phyloP scores from a whole-genome alignment of 2,888 invertebrate species.

The Silvanus unidentatus region DNA sequence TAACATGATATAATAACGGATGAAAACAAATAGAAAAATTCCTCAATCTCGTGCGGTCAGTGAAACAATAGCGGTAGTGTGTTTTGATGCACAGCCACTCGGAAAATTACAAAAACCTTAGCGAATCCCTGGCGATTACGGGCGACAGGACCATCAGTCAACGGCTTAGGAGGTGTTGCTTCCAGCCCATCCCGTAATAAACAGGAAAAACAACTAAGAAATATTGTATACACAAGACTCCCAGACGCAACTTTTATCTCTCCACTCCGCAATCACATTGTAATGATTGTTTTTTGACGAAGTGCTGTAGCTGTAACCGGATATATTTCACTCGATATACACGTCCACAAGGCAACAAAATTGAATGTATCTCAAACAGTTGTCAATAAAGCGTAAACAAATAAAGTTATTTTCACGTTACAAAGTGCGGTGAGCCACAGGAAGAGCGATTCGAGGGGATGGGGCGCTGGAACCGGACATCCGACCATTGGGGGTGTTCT shows the following conservation, averaged over 20 bases:
- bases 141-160: conserved; percentile 40
- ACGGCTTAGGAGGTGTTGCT: conserved; percentile 37
- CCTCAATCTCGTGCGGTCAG: conserved; percentile 31
- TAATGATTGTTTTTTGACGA: too few species aligned
- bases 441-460: conserved; percentile 33
- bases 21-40: conserved; percentile 25
- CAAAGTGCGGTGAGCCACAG: conserved; percentile 33
- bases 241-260: conserved; percentile 28
- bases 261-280: conserved; percentile 15
- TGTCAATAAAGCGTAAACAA: too few species aligned
- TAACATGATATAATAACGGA: conserved; percentile 16
- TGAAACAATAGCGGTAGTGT: conserved; percentile 28
- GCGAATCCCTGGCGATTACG: conserved; percentile 38
- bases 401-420: too few species aligned
- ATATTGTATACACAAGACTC: conserved; percentile 27
- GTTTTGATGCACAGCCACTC: conserved; percentile 39
- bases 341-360: too few species aligned
- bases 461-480: conserved; percentile 37
- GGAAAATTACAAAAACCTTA: conserved; percentile 41
- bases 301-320: too few species aligned
- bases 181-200: conserved; percentile 28
- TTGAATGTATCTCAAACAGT: too few species aligned
- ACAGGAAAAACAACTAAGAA: conserved; percentile 30
- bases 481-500: conserved; percentile 32
- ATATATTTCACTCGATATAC: too few species aligned